Evolutionary conservation across 2,888 invertebrate genomes (phyloP).

Genomic region (Agapostemon virescens): DNA sequence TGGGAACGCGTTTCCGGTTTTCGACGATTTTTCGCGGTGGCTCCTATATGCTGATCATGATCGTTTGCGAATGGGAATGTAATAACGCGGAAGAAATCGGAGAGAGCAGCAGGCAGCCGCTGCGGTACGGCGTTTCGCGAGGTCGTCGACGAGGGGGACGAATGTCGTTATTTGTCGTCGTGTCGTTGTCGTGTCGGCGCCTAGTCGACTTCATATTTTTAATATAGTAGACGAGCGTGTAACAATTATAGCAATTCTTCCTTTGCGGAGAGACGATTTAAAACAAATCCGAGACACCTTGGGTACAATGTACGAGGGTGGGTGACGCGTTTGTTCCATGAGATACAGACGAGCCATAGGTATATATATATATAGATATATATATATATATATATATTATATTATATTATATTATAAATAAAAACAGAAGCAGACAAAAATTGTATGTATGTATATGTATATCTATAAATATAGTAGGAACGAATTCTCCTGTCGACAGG

Average conservation of each 20-base stretch:
- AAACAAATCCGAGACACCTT: conserved; percentile 20
- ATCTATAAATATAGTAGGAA: conserved; percentile 62
- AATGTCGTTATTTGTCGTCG: conserved; percentile 36
- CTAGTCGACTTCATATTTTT: conserved; percentile 56
- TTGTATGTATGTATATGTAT: conserved; percentile 61
- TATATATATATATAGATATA: conserved; percentile 45
- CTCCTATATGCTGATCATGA: neutral
- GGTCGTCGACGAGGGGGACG: conserved; percentile 1
- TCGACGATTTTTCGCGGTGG: conserved; percentile 21
- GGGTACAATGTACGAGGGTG: conserved; percentile 34
- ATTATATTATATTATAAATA: conserved; percentile 49
- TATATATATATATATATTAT: neutral
- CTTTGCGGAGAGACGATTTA: neutral
- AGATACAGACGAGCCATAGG: conserved; percentile 46
- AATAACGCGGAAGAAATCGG: neutral
- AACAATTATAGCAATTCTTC: conserved; percentile 35
- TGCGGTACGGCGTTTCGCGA: neutral
- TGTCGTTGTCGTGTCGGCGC: conserved; percentile 47
- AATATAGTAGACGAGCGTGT: conserved; percentile 45
- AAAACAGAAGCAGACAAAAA: conserved; percentile 15
- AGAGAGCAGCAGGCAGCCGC: neutral
- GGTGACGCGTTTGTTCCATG: conserved; percentile 44
- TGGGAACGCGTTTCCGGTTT: conserved; percentile 27
- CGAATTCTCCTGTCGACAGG: conserved; percentile 49
- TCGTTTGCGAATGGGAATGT: neutral